Conservation (phyloP, 2,113 vertebrate genomes). For the Psilopsiagon aymara region DNA sequence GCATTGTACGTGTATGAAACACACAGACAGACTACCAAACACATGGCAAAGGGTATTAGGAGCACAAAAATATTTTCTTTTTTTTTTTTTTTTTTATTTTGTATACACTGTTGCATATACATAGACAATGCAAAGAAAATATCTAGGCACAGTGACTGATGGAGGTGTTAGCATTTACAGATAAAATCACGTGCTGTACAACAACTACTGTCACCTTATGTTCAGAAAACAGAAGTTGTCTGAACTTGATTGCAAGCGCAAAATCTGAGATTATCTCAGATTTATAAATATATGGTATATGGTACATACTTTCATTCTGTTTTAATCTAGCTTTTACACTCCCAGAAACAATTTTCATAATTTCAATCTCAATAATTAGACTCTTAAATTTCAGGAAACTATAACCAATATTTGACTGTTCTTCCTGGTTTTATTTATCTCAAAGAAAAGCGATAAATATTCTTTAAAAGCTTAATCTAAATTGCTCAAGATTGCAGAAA, state of each 20-base stretch:
- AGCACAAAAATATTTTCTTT: background rate
- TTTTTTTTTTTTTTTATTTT: background rate
- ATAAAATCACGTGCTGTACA: background rate
- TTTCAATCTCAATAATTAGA: background rate
- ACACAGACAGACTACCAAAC: background rate
- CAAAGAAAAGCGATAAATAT: background rate
- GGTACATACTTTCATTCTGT: background rate
- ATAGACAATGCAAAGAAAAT: background rate
- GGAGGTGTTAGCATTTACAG: background rate
- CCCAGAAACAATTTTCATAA: background rate
- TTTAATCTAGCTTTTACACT: background rate
- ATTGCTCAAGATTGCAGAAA: background rate
- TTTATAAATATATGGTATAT: background rate
- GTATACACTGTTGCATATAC: background rate
- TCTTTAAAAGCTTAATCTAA: background rate
- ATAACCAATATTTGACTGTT: background rate
- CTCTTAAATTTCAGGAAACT: background rate
- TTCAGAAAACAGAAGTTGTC: background rate
- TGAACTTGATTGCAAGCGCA: background rate
- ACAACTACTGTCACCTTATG: background rate
- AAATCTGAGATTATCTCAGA: background rate
- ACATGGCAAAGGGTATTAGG: background rate
- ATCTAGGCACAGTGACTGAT: background rate
- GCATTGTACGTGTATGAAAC: background rate
- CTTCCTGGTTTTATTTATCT: background rate